Percentiles rank a stretch among this genome's conserved stretches.
phyloP scores from a whole-genome alignment of 2,797 vertebrate species.

The Acipenser transmontanus region DNA sequence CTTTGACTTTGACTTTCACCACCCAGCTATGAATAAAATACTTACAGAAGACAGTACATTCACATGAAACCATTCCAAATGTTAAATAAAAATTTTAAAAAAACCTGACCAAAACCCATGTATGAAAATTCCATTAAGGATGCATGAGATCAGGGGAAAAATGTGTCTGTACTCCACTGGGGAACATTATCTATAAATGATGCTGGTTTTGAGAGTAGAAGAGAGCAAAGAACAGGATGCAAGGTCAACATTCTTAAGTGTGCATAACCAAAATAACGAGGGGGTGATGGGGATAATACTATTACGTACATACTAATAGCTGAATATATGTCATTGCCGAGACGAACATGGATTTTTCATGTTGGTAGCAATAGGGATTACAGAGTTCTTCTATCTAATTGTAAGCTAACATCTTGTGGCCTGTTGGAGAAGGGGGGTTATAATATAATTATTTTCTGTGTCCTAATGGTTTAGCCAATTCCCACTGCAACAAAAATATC shows the following conservation, averaged over 20 bases:
- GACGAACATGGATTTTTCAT: no score
- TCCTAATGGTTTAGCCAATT: no score
- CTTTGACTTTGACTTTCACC: no score
- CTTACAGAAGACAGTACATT: not conserved
- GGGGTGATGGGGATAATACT: not conserved
- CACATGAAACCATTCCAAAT: constrained; percentile 35
- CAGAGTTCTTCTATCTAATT: no score
- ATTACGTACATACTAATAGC: no score
- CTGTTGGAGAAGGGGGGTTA: no score
- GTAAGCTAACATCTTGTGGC: no score
- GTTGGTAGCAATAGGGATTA: no score
- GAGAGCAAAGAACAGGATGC: constrained; percentile 8
- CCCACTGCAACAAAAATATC: no score
- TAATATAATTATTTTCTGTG: no score
- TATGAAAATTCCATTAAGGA: constrained; percentile 46
- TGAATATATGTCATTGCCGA: no score
- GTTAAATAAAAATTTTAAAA: constrained; percentile 37
- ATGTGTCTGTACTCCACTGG: constrained; percentile 3
- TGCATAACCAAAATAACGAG: constrained; percentile 19
- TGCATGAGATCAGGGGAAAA: constrained; percentile 23
- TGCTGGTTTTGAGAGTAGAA: constrained; percentile 29
- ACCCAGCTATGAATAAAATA: not conserved
- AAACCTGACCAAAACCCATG: constrained; percentile 9
- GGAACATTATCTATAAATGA: constrained; percentile 39
- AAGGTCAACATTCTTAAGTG: constrained; percentile 9